phyloP scores from a whole-genome alignment of 2,888 invertebrate genomes.

The Acronicta psi region DNA sequence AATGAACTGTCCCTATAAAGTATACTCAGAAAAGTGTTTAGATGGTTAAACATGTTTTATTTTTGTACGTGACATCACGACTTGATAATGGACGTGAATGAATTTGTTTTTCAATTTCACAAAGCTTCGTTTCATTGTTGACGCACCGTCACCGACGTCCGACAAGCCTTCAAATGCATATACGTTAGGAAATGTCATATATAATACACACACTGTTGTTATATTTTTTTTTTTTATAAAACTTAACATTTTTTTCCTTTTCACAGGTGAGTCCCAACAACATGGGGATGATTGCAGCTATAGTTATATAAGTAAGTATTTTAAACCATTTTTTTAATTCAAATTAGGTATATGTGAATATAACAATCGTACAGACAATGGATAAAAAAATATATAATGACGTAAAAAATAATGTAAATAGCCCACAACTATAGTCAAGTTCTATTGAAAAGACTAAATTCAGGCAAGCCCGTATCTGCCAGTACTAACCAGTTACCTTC shows the following conservation, averaged over 20 bases:
- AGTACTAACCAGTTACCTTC: conserved; percentile 17
- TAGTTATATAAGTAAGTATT: conserved; percentile 88
- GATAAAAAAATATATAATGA: background rate
- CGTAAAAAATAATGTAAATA: background rate
- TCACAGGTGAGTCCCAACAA: conserved; percentile 87
- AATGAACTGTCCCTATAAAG: conserved; percentile 49
- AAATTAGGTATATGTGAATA: too few species aligned
- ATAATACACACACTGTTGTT: background rate
- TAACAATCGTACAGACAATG: too few species aligned
- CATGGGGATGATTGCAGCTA: conserved; percentile 88
- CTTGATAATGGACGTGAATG: conserved; percentile 60
- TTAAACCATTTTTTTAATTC: too few species aligned
- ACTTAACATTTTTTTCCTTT: conserved; percentile 49
- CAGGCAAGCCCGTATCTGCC: background rate
- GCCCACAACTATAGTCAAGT: background rate
- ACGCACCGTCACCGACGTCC: background rate
- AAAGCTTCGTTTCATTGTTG: conserved; percentile 41
- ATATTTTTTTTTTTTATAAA: too few species aligned
- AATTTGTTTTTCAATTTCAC: conserved; percentile 53
- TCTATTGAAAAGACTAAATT: conserved; percentile 2
- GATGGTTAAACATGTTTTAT: conserved; percentile 61
- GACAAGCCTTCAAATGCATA: conserved; percentile 3
- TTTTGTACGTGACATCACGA: conserved; percentile 64
- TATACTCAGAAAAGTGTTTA: conserved; percentile 52
- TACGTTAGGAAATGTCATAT: background rate